A percentile compares a stretch with the other conserved stretches of the same genome.
phyloP scores from a whole-genome alignment of 2,113 vertebrate species.

The Gobius niger region DNA sequence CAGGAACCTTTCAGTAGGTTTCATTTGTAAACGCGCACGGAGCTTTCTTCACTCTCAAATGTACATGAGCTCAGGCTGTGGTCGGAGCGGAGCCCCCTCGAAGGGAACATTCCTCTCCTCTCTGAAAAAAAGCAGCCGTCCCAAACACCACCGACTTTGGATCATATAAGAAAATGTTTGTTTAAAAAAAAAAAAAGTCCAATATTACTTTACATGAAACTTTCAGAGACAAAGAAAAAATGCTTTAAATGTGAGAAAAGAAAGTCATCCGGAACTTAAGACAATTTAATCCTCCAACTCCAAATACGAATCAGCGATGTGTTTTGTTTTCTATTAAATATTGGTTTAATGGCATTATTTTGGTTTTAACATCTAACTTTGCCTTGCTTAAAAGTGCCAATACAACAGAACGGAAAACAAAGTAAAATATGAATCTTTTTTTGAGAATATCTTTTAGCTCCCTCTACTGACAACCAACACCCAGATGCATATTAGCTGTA shows the following conservation, averaged over 20 bases:
- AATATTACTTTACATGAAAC: not conserved
- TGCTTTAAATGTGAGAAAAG: no score
- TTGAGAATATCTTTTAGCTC: not conserved
- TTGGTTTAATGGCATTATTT: no score
- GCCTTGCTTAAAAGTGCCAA: no score
- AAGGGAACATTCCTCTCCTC: slow-evolving; percentile 64
- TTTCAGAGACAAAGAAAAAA: no score
- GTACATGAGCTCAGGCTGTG: slow-evolving; percentile 25
- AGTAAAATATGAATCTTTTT: not conserved
- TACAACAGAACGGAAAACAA: no score
- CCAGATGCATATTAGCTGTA: not conserved
- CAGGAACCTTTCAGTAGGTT: slow-evolving; percentile 37
- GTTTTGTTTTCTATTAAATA: no score
- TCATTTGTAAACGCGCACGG: slow-evolving; percentile 55
- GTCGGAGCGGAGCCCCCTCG: slow-evolving; percentile 35
- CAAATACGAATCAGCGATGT: no score
- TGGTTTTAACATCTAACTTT: no score
- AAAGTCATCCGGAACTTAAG: no score
- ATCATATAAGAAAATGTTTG: slow-evolving; percentile 7
- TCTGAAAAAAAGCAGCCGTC: slow-evolving; percentile 58
- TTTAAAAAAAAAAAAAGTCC: not conserved
- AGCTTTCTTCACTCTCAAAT: slow-evolving; percentile 38
- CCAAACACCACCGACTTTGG: slow-evolving; percentile 36
- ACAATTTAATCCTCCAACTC: no score
- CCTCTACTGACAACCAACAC: not conserved